Conservation (phyloP, 1,140 invertebrate genomes). For the Argopecten irradians region DNA sequence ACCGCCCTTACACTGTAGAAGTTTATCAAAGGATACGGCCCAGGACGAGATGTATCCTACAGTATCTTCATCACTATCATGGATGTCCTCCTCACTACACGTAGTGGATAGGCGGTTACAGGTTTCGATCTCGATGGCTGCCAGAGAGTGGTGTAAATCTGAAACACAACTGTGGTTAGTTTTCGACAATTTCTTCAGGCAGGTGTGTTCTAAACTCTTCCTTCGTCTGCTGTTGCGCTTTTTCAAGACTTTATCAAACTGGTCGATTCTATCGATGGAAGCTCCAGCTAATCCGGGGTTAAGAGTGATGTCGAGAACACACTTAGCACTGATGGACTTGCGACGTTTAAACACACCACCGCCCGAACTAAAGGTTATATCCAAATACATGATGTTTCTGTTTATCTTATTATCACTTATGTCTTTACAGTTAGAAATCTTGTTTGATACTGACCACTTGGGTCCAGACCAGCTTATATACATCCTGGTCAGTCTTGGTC, state of each 20-base stretch:
- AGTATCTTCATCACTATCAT: slow-evolving; percentile 48
- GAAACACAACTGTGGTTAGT: not conserved
- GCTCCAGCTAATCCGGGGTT: not conserved
- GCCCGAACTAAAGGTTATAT: not conserved
- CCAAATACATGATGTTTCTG: not conserved
- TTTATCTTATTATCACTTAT: not conserved
- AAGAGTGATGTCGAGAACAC: not conserved
- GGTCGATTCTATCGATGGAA: not conserved
- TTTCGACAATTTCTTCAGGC: not conserved
- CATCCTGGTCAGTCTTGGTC: not conserved
- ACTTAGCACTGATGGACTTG: not conserved
- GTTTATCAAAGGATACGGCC: slow-evolving; percentile 92
- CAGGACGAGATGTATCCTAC: slow-evolving; percentile 79
- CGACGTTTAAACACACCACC: slow-evolving; percentile 2
- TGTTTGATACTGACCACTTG: not conserved
- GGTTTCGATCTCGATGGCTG: not conserved
- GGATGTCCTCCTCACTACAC: slow-evolving; percentile 69
- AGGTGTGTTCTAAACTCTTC: not conserved
- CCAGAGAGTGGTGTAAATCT: not conserved
- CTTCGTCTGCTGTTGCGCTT: not conserved
- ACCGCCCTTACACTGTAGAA: slow-evolving; percentile 90
- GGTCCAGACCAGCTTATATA: not conserved
- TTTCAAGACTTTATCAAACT: not conserved
- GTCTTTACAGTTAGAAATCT: slow-evolving; percentile 10
- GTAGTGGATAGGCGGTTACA: slow-evolving; percentile 58